Conservation (phyloP, 2,888 invertebrate species). For the Chrysina gloriosa region DNA sequence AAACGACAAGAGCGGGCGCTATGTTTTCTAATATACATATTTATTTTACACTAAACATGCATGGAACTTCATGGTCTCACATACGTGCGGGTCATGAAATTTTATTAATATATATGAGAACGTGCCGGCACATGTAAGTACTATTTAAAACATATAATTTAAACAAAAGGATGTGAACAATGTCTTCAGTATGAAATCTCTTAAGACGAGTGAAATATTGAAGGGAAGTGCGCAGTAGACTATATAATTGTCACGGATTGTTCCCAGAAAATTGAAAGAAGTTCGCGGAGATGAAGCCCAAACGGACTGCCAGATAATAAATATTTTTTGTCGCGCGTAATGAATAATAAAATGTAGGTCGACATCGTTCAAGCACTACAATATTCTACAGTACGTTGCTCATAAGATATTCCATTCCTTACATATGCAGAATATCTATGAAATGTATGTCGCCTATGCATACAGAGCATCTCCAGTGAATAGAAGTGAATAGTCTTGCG, state of each 20-base stretch:
- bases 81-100: background rate
- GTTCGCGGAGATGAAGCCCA: slow-evolving; percentile 3
- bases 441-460: background rate
- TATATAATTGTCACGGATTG: slow-evolving; percentile 9
- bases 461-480: background rate
- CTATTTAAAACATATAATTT: background rate
- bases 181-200: background rate
- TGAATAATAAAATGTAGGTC: slow-evolving; percentile 32
- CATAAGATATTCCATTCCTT: slow-evolving; percentile 4
- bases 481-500: background rate
- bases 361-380: background rate
- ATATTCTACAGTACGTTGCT: background rate
- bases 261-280: slow-evolving; percentile 22
- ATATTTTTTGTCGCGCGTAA: slow-evolving; percentile 21
- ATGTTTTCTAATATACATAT: slow-evolving; percentile 13
- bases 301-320: slow-evolving; percentile 18
- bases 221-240: background rate
- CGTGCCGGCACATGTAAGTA: background rate
- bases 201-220: background rate
- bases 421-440: background rate
- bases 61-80: slow-evolving; percentile 12
- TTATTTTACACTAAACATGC: slow-evolving; percentile 20
- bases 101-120: background rate
- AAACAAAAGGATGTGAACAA: no score
- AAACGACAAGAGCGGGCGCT: background rate